Evolutionary conservation across 2,113 vertebrate species (phyloP).

Genomic region (Lycocorax pyrrhopterus): DNA sequence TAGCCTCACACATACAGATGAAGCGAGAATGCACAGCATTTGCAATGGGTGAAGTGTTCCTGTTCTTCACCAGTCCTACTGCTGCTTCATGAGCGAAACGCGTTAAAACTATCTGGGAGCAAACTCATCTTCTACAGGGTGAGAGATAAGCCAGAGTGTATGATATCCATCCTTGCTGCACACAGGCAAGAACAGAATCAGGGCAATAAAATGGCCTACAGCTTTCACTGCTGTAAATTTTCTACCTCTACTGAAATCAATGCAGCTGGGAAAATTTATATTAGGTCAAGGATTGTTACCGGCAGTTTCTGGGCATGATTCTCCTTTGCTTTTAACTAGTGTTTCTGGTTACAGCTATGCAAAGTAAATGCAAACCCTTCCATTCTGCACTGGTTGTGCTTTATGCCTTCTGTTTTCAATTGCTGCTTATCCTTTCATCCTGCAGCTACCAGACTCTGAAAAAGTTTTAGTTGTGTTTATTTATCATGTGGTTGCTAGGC

Average conservation of each 20-base stretch:
- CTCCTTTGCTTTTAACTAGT: background rate
- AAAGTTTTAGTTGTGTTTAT: background rate
- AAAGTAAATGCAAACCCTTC: background rate
- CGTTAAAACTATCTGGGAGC: background rate
- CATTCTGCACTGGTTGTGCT: background rate
- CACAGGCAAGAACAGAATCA: background rate
- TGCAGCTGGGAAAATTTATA: background rate
- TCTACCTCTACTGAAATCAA: background rate
- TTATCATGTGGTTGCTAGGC: background rate
- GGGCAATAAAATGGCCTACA: background rate
- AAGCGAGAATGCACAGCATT: background rate
- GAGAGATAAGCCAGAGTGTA: background rate
- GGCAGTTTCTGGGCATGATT: background rate
- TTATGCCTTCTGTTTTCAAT: slow-evolving; percentile 4
- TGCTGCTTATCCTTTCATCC: background rate
- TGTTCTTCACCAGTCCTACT: background rate
- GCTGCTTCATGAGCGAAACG: background rate
- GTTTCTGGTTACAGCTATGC: background rate
- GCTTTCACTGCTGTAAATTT: background rate
- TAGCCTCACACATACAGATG: background rate
- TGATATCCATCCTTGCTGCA: background rate
- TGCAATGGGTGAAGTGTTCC: background rate
- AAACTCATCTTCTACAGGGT: background rate
- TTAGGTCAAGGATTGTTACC: background rate
- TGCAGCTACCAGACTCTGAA: background rate